These are phyloP conservation scores for Palaemon carinicauda DNA, from an alignment of 1,140 invertebrate species.

Conservation along the genomic window DNA sequence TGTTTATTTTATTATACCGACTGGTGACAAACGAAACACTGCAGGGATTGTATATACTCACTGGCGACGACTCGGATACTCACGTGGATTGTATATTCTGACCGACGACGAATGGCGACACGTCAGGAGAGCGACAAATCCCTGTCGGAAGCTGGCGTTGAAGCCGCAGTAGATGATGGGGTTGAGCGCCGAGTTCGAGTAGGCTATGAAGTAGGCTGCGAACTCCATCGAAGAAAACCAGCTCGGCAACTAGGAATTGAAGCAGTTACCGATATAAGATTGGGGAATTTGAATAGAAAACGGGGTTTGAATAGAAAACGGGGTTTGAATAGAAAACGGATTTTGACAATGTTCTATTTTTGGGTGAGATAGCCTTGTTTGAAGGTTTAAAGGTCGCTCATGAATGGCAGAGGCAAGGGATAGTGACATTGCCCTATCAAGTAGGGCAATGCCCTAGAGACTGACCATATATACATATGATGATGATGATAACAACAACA, in stretches of 20 bases:
- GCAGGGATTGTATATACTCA: too few relatives aligned
- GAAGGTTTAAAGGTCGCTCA: too few relatives aligned
- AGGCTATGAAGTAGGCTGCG: constrained; percentile 66
- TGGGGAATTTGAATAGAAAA: neutral
- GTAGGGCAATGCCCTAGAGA: too few relatives aligned
- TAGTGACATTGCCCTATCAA: too few relatives aligned
- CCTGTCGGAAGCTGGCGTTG: constrained; percentile 61
- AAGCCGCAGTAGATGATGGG: constrained; percentile 69
- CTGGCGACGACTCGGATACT: neutral
- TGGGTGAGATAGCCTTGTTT: too few relatives aligned
- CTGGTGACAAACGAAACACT: too few relatives aligned
- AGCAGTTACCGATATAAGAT: too few relatives aligned
- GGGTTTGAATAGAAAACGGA: neutral
- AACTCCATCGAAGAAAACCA: constrained; percentile 67
- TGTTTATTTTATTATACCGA: too few relatives aligned
- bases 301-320: neutral
- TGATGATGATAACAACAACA: too few relatives aligned
- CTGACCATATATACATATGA: too few relatives aligned
- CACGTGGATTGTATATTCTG: neutral
- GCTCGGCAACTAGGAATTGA: constrained; percentile 61
- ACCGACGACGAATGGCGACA: constrained; percentile 15
- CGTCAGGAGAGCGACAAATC: constrained; percentile 21
- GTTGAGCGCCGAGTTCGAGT: constrained; percentile 68
- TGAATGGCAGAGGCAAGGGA: too few relatives aligned
- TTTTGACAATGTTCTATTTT: too few relatives aligned